Evolutionary conservation across 2,888 invertebrate species (phyloP).

Genomic region (Leptothorax acervorum): DNA sequence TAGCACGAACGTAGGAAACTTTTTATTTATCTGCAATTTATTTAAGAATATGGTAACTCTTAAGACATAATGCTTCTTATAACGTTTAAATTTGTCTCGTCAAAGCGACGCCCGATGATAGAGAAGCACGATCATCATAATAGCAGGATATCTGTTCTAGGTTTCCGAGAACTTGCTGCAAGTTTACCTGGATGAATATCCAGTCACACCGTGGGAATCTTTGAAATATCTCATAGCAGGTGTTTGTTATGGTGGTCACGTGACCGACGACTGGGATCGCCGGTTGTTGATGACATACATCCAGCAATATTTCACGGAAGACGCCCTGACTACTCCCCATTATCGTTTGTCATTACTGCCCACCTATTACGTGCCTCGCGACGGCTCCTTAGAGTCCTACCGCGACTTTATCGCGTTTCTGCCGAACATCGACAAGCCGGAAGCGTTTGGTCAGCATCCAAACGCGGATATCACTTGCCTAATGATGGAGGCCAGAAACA

Average conservation of each 20-base stretch:
- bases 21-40: slow-evolving; percentile 36
- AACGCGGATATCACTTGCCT: slow-evolving; percentile 96
- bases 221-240: slow-evolving; percentile 95
- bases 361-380: slow-evolving; percentile 93
- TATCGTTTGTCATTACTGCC: slow-evolving; percentile 92
- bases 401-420: slow-evolving; percentile 92
- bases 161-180: slow-evolving; percentile 94
- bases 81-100: slow-evolving; percentile 30
- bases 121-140: slow-evolving; percentile 22
- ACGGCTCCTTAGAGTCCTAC: slow-evolving; percentile 93
- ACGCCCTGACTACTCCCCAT: slow-evolving; percentile 88
- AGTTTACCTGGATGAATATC: slow-evolving; percentile 94
- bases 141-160: slow-evolving; percentile 82
- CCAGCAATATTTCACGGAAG: slow-evolving; percentile 93
- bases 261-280: slow-evolving; percentile 91
- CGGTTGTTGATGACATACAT: slow-evolving; percentile 93
- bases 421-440: slow-evolving; percentile 93
- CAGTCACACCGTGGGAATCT: slow-evolving; percentile 95
- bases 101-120: slow-evolving; percentile 21
- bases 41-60: neutral
- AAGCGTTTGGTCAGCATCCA: slow-evolving; percentile 95
- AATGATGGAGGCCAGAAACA: slow-evolving; percentile 91
- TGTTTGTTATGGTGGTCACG: slow-evolving; percentile 96
- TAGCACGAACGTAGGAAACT: slow-evolving; percentile 2
- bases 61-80: neutral